phyloP scores from a whole-genome alignment of 2,888 invertebrate genomes.

The Macrosiphum euphorbiae region DNA sequence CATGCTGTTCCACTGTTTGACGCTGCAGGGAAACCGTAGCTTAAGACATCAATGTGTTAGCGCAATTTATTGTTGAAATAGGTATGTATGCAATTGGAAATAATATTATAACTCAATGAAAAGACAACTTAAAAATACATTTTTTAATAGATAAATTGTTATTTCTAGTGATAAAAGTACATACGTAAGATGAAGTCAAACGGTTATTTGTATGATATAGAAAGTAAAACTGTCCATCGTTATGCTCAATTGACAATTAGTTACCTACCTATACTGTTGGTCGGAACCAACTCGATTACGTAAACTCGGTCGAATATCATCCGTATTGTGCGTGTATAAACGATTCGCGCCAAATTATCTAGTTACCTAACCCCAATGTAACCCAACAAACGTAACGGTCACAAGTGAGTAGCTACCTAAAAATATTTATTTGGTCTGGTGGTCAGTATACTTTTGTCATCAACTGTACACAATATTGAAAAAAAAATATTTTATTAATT shows the following conservation, averaged over 20 bases:
- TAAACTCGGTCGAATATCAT: slow-evolving; percentile 52
- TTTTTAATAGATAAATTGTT: not conserved
- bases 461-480: slow-evolving; percentile 2
- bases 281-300: slow-evolving; percentile 57
- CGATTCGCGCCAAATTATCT: slow-evolving; percentile 61
- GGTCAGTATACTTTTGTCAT: slow-evolving; percentile 25
- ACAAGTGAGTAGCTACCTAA: slow-evolving; percentile 18
- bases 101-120: not conserved
- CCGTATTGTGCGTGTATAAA: slow-evolving; percentile 54
- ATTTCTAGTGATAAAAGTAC: not conserved
- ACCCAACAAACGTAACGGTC: slow-evolving; percentile 60
- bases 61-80: not conserved
- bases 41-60: too few species aligned
- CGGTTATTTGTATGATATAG: slow-evolving; percentile 20
- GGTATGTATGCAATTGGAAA: not conserved
- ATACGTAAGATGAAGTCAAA: not conserved
- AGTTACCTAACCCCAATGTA: slow-evolving; percentile 52
- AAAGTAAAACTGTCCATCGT: slow-evolving; percentile 49
- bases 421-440: slow-evolving; percentile 51
- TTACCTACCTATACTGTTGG: not conserved
- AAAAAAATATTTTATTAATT: slow-evolving; percentile 11
- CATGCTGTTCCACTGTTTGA: too few species aligned
- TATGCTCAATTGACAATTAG: slow-evolving; percentile 50
- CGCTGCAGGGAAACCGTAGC: too few species aligned
- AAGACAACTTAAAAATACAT: not conserved